Conservation (phyloP, 2,888 invertebrate genomes). For the Macrophya alboannulata region DNA sequence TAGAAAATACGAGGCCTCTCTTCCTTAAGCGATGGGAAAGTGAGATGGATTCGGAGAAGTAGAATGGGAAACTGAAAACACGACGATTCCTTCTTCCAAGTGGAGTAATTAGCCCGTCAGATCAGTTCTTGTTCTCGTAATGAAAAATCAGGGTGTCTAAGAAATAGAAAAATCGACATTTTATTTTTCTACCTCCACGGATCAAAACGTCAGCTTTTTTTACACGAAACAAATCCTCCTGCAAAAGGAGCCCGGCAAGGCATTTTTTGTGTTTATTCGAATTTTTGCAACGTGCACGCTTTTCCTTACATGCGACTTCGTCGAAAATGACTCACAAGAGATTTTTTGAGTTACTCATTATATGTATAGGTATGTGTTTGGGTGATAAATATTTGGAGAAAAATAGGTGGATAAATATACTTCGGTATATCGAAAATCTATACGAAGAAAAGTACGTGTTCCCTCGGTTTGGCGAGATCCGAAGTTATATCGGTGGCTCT, state of each 20-base stretch:
- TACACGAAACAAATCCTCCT: too few species aligned
- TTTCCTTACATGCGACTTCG: too few species aligned
- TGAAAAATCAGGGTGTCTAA: too few species aligned
- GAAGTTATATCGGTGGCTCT: neutral
- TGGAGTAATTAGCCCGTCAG: neutral
- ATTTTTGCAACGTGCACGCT: too few species aligned
- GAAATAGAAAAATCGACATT: too few species aligned
- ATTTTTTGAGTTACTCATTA: too few species aligned
- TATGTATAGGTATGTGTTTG: too few species aligned
- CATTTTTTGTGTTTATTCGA: too few species aligned
- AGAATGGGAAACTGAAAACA: neutral
- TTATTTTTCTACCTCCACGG: too few species aligned
- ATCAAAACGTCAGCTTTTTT: too few species aligned
- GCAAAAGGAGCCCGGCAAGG: too few species aligned
- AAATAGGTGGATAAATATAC: neutral
- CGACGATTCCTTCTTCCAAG: neutral
- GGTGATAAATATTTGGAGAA: neutral
- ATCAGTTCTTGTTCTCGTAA: neutral
- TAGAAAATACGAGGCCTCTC: neutral
- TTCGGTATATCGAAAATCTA: neutral
- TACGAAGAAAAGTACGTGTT: neutral
- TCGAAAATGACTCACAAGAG: too few species aligned
- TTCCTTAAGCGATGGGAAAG: conserved; percentile 12
- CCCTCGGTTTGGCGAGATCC: neutral
- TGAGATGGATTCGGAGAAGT: neutral